Base-by-base conservation (phyloP, 2,797 vertebrate species). In the Malurus leucopterus region DNA sequence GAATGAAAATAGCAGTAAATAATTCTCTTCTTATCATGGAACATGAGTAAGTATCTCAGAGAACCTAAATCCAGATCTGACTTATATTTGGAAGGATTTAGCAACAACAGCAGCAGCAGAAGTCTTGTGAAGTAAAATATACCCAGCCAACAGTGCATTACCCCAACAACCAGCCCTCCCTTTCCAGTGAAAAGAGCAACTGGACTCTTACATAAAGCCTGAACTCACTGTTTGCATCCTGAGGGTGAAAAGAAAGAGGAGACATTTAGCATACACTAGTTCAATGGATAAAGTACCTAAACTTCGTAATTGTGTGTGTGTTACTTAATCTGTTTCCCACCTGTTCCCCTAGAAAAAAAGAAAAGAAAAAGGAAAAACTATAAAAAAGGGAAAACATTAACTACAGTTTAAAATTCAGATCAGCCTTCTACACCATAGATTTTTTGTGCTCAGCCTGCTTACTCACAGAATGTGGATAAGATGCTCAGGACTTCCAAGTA, bases 11-110 rank as follows among this genome's bases (percentile, higher is more conserved):
- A 26, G 61, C 38, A 76, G 50, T 73, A 90, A 90, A 47, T 55
- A 67, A 43, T 58, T 77, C 3, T 77, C 23, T 84, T 94, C 76
- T 76, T 58, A 24, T 57, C 16, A 9, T 24, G 51, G 69, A 84
- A 86, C n/a, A 23, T 41, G 8, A 89, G 34, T 26, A 63, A 44
- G 12, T 74, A 73, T 62, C 34, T 95, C 24, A 80, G 47, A 86
- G 26, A 92, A 83, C 22, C 41, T 69, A 83, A 90, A 59, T 43
- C 40, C 62, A 85, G 85, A 80, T 68, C 14, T 71, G 78, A 81
- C 67, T 93, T 77, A 81, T 65, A 88, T 71, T 72, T 86, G 74
- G 93, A 93, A 84, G 53, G 65, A 84, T 49, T 84, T 77, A 54
- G 65, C 51, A 78, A 72, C 36, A 82, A n/a, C 67, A 89, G 72